Conservation (phyloP, 2,888 invertebrate species). For the Amorpha juglandis region DNA sequence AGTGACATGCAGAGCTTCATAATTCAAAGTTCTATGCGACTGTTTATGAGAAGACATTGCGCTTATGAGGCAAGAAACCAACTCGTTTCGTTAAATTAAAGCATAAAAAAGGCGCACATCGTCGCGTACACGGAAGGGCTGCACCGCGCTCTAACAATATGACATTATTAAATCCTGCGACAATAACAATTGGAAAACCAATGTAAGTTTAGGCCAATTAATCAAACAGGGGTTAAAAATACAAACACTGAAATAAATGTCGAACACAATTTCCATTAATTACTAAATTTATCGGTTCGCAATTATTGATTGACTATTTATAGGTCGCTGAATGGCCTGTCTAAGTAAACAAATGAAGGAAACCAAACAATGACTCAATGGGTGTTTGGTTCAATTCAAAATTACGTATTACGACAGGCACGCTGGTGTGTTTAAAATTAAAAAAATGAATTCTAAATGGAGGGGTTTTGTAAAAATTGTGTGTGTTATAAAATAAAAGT, state of each 20-base stretch:
- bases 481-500: no score
- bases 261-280: conserved; percentile 26
- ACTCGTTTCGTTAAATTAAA: no score
- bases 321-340: conserved; percentile 40
- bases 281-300: conserved; percentile 6
- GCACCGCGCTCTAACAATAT: no score
- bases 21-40: no score
- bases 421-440: background rate
- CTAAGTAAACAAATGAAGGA: conserved; percentile 42
- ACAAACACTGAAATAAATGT: background rate
- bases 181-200: background rate
- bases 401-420: background rate
- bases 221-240: background rate
- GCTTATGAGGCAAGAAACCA: no score
- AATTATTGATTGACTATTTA: conserved; percentile 38
- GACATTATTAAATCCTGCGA: background rate
- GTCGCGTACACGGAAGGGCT: no score
- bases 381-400: conserved; percentile 18
- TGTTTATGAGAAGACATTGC: no score
- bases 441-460: background rate
- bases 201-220: background rate
- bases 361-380: conserved; percentile 35
- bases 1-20: no score
- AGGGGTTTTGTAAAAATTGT: no score
- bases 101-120: no score